phyloP scores from a whole-genome alignment of 2,888 invertebrate genomes.

The Zeuzera pyrina region DNA sequence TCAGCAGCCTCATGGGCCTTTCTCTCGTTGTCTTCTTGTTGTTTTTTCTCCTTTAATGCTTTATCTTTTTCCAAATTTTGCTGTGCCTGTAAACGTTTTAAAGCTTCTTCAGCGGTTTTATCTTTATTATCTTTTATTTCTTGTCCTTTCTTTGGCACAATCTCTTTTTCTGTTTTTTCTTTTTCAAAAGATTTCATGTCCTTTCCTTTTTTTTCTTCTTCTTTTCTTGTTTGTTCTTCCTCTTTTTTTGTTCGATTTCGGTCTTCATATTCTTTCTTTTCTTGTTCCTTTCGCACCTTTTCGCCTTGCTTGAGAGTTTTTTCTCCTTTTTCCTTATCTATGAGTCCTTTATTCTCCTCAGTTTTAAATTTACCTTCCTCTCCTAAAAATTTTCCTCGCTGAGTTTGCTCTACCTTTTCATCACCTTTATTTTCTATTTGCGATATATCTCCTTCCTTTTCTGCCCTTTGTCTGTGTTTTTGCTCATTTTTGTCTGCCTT shows the following conservation, averaged over 20 bases:
- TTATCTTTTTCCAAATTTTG: slow-evolving; percentile 10
- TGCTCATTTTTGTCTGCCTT: slow-evolving; percentile 9
- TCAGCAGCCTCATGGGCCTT: slow-evolving; percentile 10
- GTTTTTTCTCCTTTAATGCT: slow-evolving; percentile 9
- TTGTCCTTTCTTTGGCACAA: slow-evolving; percentile 3
- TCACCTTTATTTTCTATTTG: slow-evolving; percentile 4
- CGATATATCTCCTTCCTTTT: slow-evolving; percentile 5
- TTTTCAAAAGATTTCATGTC: slow-evolving; percentile 4
- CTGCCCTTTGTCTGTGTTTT: slow-evolving; percentile 5
- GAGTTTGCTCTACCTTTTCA: background rate
- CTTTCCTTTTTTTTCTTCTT: slow-evolving; percentile 4
- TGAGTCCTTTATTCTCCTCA: slow-evolving; percentile 3
- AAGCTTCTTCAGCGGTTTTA: slow-evolving; percentile 7
- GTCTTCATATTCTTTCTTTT: background rate
- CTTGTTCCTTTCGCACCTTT: background rate
- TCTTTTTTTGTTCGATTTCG: background rate
- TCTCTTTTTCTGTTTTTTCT: slow-evolving; percentile 6
- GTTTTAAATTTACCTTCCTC: background rate
- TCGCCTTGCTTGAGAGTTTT: background rate
- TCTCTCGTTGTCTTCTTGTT: slow-evolving; percentile 11
- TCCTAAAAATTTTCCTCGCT: background rate
- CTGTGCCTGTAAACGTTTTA: slow-evolving; percentile 4
- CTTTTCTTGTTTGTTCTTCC: background rate
- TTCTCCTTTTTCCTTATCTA: slow-evolving; percentile 3
- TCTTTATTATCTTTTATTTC: slow-evolving; percentile 7